Base-by-base conservation (phyloP, 2,888 invertebrate species). In the Copidosoma aretas region DNA sequence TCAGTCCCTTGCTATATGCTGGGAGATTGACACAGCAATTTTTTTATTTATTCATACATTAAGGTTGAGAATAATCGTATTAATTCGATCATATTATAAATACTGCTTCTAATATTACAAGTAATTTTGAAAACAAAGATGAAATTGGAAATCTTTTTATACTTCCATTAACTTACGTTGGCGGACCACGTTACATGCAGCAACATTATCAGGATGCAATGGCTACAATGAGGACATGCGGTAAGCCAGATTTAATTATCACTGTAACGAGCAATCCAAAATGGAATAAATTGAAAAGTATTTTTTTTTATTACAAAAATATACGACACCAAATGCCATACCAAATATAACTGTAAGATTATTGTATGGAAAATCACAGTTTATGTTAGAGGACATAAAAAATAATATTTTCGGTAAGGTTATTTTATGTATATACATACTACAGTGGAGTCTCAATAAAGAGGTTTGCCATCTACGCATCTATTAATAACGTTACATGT, bases 171-270 rank as follows among this genome's bases (percentile, higher is more conserved):
- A 32, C 32, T 5, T 32, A 32, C 32, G 32, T 32, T 32, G 32
- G 32, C 8, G 8, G 32, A 32, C 52, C 68, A 10, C 54, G 69
- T 17, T 57, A 60, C 21, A 71, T 71, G 64, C 68, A 71, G 19
- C 52, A 66, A 64, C 22, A 60, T n/a, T 71, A 70, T 59, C 72
- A 72, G 19, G 71, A 73, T 64, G 73, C 67, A 15, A 71, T 73
- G 69, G 66, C 72, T 8, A 67, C 67, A 2, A 60, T 62, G 1
- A 52, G 67, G 21, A 43, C 43, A 14, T 63, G 53, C 19, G 70
- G 71, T 51, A 46, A 61, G 43, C 58, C 67, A 3, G 64, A 70
- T 64, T 52, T 61, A 43, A 39, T 63, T 56, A 49, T 54, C 15
- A 49, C 53, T 1, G 15, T 62, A 17, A 62, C 52, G 3, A 19